Conservation (phyloP, 2,113 vertebrate species). For the Misgurnus mizolepis region DNA sequence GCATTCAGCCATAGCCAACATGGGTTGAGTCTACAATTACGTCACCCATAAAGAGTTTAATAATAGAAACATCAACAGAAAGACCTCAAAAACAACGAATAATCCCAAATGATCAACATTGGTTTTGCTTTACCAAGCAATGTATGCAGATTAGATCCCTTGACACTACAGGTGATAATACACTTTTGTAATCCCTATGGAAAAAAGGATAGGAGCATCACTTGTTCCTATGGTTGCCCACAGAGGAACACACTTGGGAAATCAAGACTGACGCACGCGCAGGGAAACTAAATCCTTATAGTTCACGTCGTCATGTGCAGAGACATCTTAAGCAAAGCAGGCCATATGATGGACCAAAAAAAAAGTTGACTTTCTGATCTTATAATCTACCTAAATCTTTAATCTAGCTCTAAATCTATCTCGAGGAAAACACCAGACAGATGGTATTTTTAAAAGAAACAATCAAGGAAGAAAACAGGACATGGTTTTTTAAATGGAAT, state of each 20-base stretch:
- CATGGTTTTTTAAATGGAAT: too few relatives aligned
- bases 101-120: not conserved
- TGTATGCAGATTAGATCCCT: conserved; percentile 10
- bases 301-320: not conserved
- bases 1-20: not conserved
- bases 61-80: not conserved
- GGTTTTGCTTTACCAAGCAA: conserved; percentile 16
- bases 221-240: conserved; percentile 38
- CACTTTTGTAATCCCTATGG: not conserved
- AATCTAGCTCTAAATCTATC: too few relatives aligned
- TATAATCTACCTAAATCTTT: not conserved
- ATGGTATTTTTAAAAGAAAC: too few relatives aligned
- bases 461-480: too few relatives aligned
- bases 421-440: too few relatives aligned
- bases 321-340: conserved; percentile 3
- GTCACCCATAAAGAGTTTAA: not conserved
- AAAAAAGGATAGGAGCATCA: conserved; percentile 19
- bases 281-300: not conserved
- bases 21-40: too few relatives aligned
- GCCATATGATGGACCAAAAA: not conserved
- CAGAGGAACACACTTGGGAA: conserved; percentile 28
- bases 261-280: not conserved
- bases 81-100: not conserved
- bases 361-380: not conserved
- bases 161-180: conserved; percentile 46